A percentile compares a stretch with the other conserved stretches of the same genome.
phyloP scores from a whole-genome alignment of 2,797 vertebrate genomes.

The Halcyon leucocephala region DNA sequence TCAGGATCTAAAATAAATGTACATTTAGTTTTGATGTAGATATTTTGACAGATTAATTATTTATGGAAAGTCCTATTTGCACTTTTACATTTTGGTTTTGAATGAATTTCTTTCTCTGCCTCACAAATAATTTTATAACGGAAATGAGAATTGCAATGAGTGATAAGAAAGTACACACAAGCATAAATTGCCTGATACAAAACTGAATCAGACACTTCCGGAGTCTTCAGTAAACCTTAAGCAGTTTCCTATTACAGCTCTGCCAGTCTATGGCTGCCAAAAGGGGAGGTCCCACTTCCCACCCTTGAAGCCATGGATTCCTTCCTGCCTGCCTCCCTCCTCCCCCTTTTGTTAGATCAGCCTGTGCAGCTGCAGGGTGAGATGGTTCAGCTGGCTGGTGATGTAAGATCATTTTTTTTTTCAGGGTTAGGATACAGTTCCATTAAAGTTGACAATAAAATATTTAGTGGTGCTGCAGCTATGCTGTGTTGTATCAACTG shows the following conservation, averaged over 20 bases:
- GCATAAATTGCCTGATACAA: background rate
- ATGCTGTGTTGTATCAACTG: background rate
- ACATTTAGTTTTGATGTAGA: background rate
- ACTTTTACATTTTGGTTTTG: background rate
- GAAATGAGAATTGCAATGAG: background rate
- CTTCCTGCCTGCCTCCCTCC: background rate
- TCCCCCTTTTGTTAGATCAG: background rate
- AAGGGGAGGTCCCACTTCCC: background rate
- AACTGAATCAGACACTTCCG: background rate
- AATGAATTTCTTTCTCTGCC: background rate
- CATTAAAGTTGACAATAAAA: constrained; percentile 28
- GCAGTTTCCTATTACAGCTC: background rate
- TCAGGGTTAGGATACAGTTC: background rate
- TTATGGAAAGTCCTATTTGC: background rate
- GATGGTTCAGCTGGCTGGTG: constrained; percentile 1
- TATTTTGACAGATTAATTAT: background rate
- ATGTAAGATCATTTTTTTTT: background rate
- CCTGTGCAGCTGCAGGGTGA: constrained; percentile 16
- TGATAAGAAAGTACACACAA: background rate
- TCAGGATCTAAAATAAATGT: background rate
- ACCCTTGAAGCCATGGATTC: background rate
- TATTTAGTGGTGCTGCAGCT: constrained; percentile 8
- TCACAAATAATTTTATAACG: background rate
- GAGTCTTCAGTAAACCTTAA: background rate
- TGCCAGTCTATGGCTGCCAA: background rate